Conservation (phyloP, 2,888 invertebrate genomes). For the Drosophila subsilvestris region DNA sequence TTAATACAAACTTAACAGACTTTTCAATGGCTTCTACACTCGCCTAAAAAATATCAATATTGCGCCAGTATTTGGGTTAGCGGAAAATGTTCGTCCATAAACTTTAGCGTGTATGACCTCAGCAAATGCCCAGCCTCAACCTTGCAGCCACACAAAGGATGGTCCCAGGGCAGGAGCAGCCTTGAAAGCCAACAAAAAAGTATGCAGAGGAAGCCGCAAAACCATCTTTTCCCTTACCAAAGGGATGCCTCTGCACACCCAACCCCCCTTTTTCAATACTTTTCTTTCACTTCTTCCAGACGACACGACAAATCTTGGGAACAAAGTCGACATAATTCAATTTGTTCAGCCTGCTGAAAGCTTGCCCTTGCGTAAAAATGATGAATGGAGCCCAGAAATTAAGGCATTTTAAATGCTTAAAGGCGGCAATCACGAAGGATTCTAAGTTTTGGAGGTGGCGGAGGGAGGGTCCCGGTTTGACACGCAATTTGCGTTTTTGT, state of each 20-base stretch:
- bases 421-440: constrained; percentile 18
- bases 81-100: background rate
- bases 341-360: constrained; percentile 45
- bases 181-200: constrained; percentile 33
- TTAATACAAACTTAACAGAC: constrained; percentile 16
- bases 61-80: constrained; percentile 14
- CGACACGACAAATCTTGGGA: constrained; percentile 49
- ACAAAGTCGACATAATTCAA: constrained; percentile 65
- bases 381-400: constrained; percentile 23
- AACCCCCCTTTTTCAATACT: background rate
- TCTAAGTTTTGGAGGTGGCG: constrained; percentile 16
- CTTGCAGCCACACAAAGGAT: constrained; percentile 14
- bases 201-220: constrained; percentile 24
- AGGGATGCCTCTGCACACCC: background rate
- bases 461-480: constrained; percentile 26
- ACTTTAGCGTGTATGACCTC: constrained; percentile 38
- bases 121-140: constrained; percentile 31
- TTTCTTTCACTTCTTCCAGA: constrained; percentile 23
- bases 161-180: constrained; percentile 15
- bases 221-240: background rate
- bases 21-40: constrained; percentile 15
- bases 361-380: constrained; percentile 12
- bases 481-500: constrained; percentile 60
- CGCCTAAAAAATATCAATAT: background rate
- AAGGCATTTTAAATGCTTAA: constrained; percentile 37